Evolutionary conservation across 2,888 invertebrate genomes (phyloP), one percentile per base, ranked within the genome.

Genomic region (Helicoverpa assulta): DNA sequence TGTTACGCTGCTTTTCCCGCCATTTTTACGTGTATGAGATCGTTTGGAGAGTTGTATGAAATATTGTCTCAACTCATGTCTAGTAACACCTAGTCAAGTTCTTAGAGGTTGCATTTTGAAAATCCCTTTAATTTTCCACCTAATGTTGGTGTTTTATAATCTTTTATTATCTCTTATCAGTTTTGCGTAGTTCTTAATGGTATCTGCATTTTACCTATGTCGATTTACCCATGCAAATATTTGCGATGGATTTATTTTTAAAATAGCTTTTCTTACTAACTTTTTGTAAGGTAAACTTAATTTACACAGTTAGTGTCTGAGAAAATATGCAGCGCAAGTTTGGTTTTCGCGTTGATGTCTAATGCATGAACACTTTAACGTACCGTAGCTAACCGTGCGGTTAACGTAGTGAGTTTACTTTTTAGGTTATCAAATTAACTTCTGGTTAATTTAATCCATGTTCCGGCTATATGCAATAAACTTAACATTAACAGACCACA

Each of bases 321-420:
- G 12, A 55, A 40, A 59, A 50, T 26, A 2, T 29, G n/a, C 1
- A 0, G 5, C 26, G 12, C 10, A 6, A 55, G 12, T 33, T 40
- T 21, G 47, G n/a, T 18, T 71, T 37, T 18, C 85, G 84, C 93
- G 93, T 93, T 93, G 91, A 93, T 88, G 89, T 93, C 93, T 93
- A 90, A 90, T 91, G 83, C 89, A 89, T 81, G 76, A 18, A 67
- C 10, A 12, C 10, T 51, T 12, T 0, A 40, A 40, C 40, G 10
- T 12, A 14, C 40, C 4, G 40, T 40, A 40, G 40, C 40, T 14
- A 12, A 52, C 1, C 0, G 1, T 5, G 2, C 3, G 8, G 10
- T 47, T 47, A 47, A n/a, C 47, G n/a, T n/a, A 47, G n/a, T 47
- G n/a, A 43, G 6, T 7, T n/a, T 7, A 18, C 7, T 55, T 29